phyloP scores from a whole-genome alignment of 2,888 invertebrate species.

The Neoascia interrupta region DNA sequence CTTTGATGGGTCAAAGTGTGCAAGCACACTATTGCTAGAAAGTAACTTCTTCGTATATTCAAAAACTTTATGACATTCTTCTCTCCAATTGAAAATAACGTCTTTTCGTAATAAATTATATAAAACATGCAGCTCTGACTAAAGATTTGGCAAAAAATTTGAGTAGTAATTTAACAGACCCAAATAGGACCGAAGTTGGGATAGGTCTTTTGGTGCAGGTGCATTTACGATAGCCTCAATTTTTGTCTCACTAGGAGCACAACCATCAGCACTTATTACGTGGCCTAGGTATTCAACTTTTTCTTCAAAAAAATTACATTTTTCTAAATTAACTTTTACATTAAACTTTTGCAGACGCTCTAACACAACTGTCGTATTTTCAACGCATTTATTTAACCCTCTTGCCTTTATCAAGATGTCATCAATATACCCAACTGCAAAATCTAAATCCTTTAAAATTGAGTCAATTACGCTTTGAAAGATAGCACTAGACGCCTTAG shows the following conservation, averaged over 20 bases:
- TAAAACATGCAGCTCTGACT: background rate
- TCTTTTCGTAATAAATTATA: slow-evolving; percentile 7
- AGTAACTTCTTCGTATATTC: slow-evolving; percentile 9
- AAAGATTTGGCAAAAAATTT: too few species aligned
- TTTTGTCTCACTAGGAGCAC: slow-evolving; percentile 2
- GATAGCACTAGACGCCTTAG: background rate
- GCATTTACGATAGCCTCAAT: slow-evolving; percentile 14
- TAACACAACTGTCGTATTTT: slow-evolving; percentile 11
- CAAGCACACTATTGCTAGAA: background rate
- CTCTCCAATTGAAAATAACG: background rate
- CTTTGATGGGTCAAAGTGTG: slow-evolving; percentile 39
- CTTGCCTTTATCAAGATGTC: slow-evolving; percentile 10
- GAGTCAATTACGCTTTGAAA: slow-evolving; percentile 4
- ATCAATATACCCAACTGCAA: slow-evolving; percentile 16
- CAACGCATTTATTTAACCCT: slow-evolving; percentile 2
- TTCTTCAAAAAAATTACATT: too few species aligned
- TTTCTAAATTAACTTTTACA: too few species aligned
- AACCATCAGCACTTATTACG: background rate
- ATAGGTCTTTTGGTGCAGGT: slow-evolving; percentile 5
- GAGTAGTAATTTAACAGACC: slow-evolving; percentile 16
- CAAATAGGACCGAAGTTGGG: slow-evolving; percentile 17
- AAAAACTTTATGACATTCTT: slow-evolving; percentile 3
- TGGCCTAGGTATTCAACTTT: slow-evolving; percentile 5
- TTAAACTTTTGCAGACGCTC: too few species aligned
- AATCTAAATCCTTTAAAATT: too few species aligned